Conservation (phyloP, 1,140 invertebrate species). For the Panagrolaimus sp. region DNA sequence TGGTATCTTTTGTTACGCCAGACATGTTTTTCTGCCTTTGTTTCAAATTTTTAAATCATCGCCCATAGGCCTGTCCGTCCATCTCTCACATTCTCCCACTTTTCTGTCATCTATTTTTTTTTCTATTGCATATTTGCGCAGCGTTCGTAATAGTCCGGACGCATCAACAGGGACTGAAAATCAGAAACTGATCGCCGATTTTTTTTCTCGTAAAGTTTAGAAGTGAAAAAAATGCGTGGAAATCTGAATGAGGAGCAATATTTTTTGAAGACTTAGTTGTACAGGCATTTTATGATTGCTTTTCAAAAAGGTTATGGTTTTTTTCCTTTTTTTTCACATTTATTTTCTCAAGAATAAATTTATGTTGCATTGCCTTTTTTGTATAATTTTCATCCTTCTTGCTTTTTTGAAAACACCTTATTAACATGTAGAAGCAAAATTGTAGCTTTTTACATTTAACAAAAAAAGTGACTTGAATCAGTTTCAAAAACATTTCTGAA, state of each 20-base stretch:
- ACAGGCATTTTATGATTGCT: too few relatives aligned
- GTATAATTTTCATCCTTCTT: too few relatives aligned
- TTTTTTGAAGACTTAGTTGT: neutral
- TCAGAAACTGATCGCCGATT: constrained; percentile 26
- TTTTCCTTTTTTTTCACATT: too few relatives aligned
- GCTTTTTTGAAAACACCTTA: too few relatives aligned
- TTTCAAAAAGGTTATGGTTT: too few relatives aligned
- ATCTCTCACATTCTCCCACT: neutral
- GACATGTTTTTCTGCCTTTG: constrained; percentile 8
- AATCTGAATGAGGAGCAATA: neutral
- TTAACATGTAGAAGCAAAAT: too few relatives aligned
- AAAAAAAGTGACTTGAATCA: constrained; percentile 11
- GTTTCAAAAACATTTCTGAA: neutral
- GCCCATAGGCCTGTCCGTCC: neutral
- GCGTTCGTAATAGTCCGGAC: neutral
- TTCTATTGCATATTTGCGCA: neutral
- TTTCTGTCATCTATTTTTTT: neutral
- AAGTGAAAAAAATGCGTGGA: constrained; percentile 14
- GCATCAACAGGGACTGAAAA: constrained; percentile 20
- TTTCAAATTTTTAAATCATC: neutral
- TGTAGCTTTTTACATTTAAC: neutral
- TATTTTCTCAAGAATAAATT: too few relatives aligned
- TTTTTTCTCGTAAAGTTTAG: constrained; percentile 11
- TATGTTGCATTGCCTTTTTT: too few relatives aligned
- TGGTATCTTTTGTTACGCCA: neutral